Conservation (phyloP, 2,888 invertebrate genomes). For the Ischnura elegans region DNA sequence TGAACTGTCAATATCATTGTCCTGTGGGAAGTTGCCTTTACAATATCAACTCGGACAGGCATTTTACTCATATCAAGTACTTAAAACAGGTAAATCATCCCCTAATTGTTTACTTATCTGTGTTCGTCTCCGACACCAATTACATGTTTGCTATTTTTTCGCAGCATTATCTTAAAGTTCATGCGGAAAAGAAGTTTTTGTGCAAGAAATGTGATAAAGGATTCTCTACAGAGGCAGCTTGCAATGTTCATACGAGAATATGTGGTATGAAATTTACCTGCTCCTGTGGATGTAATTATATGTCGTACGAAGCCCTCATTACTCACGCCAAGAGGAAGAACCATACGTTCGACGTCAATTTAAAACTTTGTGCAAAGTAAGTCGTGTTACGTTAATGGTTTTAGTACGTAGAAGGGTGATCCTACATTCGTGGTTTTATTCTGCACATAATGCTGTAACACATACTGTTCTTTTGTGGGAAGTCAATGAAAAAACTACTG, state of each 20-base stretch:
- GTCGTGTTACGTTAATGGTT: conserved; percentile 33
- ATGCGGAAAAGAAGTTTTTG: conserved; percentile 76
- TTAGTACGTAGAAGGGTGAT: too few relatives aligned
- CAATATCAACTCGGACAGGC: conserved; percentile 76
- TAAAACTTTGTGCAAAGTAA: conserved; percentile 74
- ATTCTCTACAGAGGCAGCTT: conserved; percentile 77
- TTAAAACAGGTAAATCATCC: conserved; percentile 77
- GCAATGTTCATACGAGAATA: conserved; percentile 76
- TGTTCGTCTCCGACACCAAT: conserved; percentile 16
- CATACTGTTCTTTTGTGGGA: too few relatives aligned
- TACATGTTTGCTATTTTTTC: conserved; percentile 69
- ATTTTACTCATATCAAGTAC: conserved; percentile 76
- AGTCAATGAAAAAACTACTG: too few relatives aligned
- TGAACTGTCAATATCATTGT: conserved; percentile 81
- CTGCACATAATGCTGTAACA: too few relatives aligned
- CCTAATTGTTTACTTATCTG: background rate
- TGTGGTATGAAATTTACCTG: conserved; percentile 77
- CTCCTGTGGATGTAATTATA: conserved; percentile 75
- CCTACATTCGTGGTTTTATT: too few relatives aligned
- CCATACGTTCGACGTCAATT: conserved; percentile 75
- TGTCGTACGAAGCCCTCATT: conserved; percentile 77
- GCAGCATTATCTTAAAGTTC: conserved; percentile 78
- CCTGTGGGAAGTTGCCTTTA: conserved; percentile 80
- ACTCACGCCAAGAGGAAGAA: conserved; percentile 76
- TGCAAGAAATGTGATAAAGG: conserved; percentile 76